phyloP scores from a whole-genome alignment of 2,888 invertebrate genomes.

The Cerastis leucographa region DNA sequence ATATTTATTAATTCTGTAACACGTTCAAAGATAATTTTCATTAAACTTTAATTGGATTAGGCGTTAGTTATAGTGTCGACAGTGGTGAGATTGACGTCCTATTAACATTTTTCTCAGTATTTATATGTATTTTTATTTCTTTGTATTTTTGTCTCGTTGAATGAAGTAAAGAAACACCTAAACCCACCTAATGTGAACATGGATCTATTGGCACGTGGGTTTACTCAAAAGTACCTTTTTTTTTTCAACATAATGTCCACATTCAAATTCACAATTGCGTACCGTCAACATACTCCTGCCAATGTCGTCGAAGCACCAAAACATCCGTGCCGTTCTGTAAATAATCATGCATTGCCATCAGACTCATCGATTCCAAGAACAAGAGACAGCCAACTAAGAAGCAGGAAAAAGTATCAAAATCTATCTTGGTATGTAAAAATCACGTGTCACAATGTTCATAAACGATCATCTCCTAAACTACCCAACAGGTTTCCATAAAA shows the following conservation, averaged over 20 bases:
- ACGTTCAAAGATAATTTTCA: slow-evolving; percentile 36
- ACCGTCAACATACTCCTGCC: neutral
- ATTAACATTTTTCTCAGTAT: slow-evolving; percentile 1
- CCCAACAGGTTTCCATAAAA: neutral
- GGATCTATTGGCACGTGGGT: neutral
- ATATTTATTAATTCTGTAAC: slow-evolving; percentile 56
- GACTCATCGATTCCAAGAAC: slow-evolving; percentile 30
- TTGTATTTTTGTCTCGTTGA: neutral
- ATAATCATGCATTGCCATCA: slow-evolving; percentile 23
- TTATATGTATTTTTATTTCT: neutral
- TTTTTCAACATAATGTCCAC: neutral
- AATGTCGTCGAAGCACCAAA: neutral
- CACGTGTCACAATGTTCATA: neutral
- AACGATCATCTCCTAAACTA: neutral
- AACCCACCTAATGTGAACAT: neutral
- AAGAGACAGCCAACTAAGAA: slow-evolving; percentile 12
- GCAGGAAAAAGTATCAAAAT: slow-evolving; percentile 29
- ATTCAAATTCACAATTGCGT: neutral
- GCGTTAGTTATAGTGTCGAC: neutral
- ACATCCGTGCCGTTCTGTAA: slow-evolving; percentile 1
- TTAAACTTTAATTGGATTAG: slow-evolving; percentile 16
- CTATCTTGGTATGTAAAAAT: neutral
- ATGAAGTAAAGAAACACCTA: neutral
- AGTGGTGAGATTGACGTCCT: slow-evolving; percentile 10
- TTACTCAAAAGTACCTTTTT: neutral